Percentiles rank a stretch among this genome's conserved stretches.
Conservation (phyloP, 2,113 vertebrate genomes). For the Oceanodroma tethys region DNA sequence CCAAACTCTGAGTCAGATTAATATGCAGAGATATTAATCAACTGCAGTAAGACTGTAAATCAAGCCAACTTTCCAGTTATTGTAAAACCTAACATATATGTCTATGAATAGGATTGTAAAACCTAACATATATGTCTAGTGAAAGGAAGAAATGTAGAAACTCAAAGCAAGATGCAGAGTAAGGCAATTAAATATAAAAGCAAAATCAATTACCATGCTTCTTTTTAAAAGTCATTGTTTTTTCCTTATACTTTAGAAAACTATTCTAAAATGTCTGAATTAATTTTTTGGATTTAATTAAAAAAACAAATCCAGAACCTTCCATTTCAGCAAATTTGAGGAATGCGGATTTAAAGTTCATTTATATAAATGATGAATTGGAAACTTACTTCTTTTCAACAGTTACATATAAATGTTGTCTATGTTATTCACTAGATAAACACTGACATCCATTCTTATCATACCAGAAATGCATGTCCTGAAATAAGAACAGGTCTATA, state of each 20-base stretch:
- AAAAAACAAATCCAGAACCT: background rate
- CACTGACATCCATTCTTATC: background rate
- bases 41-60: background rate
- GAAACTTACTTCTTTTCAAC: background rate
- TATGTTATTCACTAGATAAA: background rate
- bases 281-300: background rate
- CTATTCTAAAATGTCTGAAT: background rate
- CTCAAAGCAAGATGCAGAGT: background rate
- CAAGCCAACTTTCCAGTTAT: background rate
- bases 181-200: background rate
- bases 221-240: background rate
- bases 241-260: background rate
- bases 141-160: background rate
- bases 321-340: background rate
- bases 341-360: background rate
- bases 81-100: background rate
- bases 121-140: background rate
- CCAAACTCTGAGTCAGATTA: background rate
- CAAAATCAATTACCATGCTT: background rate
- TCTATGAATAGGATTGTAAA: background rate
- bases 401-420: background rate
- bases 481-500: background rate
- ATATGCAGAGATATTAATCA: background rate
- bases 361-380: background rate
- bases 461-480: background rate